Evolutionary conservation across 2,113 vertebrate species (phyloP).

Genomic region (Xiphophorus maculatus): DNA sequence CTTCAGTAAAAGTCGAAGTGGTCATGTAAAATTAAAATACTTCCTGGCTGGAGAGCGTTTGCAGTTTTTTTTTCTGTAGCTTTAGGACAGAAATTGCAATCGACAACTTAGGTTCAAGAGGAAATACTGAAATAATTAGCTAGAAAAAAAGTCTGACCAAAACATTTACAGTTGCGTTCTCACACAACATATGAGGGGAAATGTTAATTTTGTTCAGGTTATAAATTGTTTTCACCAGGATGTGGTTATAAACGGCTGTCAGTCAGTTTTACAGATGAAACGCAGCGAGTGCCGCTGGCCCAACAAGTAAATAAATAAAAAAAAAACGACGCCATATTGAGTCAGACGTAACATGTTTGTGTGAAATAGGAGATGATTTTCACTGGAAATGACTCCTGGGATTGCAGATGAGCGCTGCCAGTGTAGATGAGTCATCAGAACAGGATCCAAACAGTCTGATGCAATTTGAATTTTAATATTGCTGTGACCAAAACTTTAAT

Average conservation of each 20-base stretch:
- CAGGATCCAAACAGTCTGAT: not conserved
- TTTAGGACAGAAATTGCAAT: no score
- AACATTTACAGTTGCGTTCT: no score
- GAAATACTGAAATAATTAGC: no score
- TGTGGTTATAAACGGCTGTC: not conserved
- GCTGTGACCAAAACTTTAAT: not conserved
- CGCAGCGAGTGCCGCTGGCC: not conserved
- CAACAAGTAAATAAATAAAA: not conserved
- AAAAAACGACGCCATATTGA: not conserved
- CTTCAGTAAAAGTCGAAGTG: no score
- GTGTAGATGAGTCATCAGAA: not conserved
- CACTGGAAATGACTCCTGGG: not conserved
- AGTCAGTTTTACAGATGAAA: slow-evolving; percentile 1
- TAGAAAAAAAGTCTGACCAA: no score
- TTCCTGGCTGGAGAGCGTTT: not conserved
- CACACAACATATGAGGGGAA: no score
- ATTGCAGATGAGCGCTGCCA: not conserved
- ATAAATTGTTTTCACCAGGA: not conserved
- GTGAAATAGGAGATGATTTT: not conserved
- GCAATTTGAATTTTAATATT: not conserved
- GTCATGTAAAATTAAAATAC: no score
- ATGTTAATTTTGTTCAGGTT: not conserved
- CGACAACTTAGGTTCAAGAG: no score
- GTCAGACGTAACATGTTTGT: no score
- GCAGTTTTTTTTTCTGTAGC: no score